A percentile compares a stretch with the other conserved stretches of the same genome.
These are phyloP conservation scores for Porites cylindrica DNA, from an alignment of 92 coral and sea anemone genomes.

Conservation along the genomic window DNA sequence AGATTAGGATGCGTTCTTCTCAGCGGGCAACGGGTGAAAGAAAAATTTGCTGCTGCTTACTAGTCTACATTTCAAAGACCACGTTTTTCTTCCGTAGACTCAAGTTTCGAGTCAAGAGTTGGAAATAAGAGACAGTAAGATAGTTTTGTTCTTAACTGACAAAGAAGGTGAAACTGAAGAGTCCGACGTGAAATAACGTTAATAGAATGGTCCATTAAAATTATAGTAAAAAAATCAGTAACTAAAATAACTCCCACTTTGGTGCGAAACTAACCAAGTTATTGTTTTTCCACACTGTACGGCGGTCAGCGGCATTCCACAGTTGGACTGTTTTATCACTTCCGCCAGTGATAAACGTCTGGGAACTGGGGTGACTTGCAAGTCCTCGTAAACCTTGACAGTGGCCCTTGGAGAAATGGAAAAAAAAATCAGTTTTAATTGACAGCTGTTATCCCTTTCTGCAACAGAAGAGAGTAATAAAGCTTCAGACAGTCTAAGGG, in stretches of 20 bases:
- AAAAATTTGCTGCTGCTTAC: no score
- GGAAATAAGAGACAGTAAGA: no score
- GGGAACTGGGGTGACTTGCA: conserved; percentile 73
- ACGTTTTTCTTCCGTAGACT: no score
- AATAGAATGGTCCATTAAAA: no score
- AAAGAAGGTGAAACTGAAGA: no score
- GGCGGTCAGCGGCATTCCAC: conserved; percentile 75
- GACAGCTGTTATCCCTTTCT: background rate
- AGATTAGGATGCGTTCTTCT: no score
- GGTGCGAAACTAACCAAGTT: conserved; percentile 57
- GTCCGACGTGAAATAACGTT: no score
- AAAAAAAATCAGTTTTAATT: background rate
- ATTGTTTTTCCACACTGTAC: conserved; percentile 68
- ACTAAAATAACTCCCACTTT: background rate
- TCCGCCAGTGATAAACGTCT: conserved; percentile 78
- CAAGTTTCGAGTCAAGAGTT: no score
- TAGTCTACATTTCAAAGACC: no score
- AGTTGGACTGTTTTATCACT: conserved; percentile 72
- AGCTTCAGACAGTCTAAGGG: background rate
- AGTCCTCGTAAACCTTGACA: conserved; percentile 76
- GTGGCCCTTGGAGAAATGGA: conserved; percentile 71
- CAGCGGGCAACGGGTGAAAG: no score
- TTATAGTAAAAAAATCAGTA: background rate
- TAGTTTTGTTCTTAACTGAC: no score
- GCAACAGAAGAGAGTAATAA: background rate